Conservation (phyloP, 2,113 vertebrate genomes). For the Passer montanus region DNA sequence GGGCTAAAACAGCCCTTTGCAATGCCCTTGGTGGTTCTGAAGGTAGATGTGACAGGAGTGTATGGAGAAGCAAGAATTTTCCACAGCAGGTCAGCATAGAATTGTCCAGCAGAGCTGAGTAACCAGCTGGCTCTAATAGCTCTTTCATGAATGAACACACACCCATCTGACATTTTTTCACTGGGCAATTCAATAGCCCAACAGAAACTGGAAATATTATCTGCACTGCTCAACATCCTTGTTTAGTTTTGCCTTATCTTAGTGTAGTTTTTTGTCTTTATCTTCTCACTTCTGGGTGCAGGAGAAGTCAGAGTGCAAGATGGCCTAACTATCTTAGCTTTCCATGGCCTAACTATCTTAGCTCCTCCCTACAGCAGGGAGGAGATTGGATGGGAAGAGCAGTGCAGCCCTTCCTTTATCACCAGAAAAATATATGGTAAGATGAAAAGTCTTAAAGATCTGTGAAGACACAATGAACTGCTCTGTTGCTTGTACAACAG, state of each 20-base stretch:
- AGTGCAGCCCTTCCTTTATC: neutral
- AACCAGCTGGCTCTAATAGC: neutral
- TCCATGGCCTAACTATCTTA: neutral
- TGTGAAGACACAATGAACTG: constrained; percentile 11
- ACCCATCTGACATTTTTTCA: neutral
- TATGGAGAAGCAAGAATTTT: neutral
- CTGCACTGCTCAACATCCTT: neutral
- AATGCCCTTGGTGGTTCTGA: neutral
- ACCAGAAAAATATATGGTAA: constrained; percentile 30
- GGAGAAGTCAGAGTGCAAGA: neutral
- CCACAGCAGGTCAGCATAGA: neutral
- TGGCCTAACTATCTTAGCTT: neutral
- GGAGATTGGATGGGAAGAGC: neutral
- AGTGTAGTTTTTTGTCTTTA: neutral
- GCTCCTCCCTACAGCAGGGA: neutral
- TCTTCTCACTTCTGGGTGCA: neutral
- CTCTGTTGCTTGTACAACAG: constrained; percentile 12
- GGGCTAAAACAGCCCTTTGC: neutral
- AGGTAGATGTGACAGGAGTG: neutral
- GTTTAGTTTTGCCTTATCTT: neutral
- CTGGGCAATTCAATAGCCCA: neutral
- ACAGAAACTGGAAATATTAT: neutral
- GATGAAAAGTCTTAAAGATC: constrained; percentile 15
- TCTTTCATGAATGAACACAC: neutral
- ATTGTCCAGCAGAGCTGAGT: neutral